Evolutionary conservation across 1,140 invertebrate genomes (phyloP).

Genomic region (Aculops lycopersici): DNA sequence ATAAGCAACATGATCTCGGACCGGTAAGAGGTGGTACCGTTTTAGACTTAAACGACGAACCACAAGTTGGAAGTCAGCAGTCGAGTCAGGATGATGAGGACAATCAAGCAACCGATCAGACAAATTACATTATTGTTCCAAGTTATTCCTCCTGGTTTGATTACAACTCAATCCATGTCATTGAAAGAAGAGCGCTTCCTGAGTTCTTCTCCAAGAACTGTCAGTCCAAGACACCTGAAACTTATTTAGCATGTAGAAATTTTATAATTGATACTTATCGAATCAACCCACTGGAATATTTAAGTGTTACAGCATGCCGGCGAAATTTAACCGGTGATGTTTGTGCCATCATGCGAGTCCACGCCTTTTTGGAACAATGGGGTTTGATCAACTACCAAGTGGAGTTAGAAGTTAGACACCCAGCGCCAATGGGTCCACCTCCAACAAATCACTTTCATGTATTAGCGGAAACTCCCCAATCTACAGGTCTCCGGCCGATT

Average conservation of each 20-base stretch:
- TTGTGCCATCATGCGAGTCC: constrained; percentile 87
- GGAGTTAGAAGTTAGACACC: constrained; percentile 54
- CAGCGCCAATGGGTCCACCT: constrained; percentile 87
- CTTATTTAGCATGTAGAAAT: constrained; percentile 84
- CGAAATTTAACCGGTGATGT: constrained; percentile 93
- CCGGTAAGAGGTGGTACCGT: no score
- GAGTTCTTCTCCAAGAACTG: constrained; percentile 97
- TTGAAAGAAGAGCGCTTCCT: constrained; percentile 74
- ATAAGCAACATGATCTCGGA: no score
- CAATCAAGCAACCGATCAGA: constrained; percentile 88
- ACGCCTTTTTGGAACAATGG: constrained; percentile 97
- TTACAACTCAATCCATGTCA: constrained; percentile 80
- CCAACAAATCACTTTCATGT: constrained; percentile 98
- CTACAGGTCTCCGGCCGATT: constrained; percentile 50
- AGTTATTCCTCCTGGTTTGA: constrained; percentile 98
- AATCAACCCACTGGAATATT: constrained; percentile 90
- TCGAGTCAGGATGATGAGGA: constrained; percentile 24
- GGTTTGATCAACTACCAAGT: constrained; percentile 94
- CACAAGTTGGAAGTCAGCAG: no score
- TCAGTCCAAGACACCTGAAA: constrained; percentile 88
- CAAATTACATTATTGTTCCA: constrained; percentile 92
- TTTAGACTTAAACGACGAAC: no score
- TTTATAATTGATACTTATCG: constrained; percentile 99
- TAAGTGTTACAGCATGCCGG: constrained; percentile 86
- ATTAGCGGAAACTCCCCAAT: constrained; percentile 74